A percentile compares a stretch with the other conserved stretches of the same genome.
Conservation (phyloP, 1,140 invertebrate genomes). For the Mizuhopecten yessoensis region DNA sequence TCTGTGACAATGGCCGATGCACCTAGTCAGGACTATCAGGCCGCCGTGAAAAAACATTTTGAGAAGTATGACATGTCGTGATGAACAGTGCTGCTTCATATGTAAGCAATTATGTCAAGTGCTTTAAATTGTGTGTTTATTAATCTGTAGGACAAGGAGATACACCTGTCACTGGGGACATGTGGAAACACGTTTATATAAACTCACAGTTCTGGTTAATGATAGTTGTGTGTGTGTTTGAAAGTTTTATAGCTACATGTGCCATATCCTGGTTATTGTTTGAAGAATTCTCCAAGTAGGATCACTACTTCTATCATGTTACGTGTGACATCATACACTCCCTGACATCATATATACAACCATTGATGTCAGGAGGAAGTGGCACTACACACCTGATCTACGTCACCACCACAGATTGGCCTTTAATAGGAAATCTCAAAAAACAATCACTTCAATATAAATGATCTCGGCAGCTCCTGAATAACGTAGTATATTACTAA, state of each 20-base stretch:
- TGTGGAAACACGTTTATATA: neutral
- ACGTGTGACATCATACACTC: neutral
- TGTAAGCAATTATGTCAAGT: conserved; percentile 19
- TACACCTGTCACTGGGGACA: neutral
- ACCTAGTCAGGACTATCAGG: conserved; percentile 60
- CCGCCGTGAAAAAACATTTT: conserved; percentile 70
- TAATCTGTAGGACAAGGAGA: neutral
- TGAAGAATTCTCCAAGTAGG: neutral
- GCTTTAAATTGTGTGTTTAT: conserved; percentile 16
- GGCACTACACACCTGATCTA: neutral
- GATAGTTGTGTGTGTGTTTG: no score
- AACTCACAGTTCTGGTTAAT: no score
- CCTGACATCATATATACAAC: neutral
- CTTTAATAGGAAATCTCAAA: neutral
- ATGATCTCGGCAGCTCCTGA: no score
- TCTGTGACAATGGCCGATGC: conserved; percentile 63
- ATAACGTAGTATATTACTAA: no score
- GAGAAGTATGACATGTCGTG: conserved; percentile 70
- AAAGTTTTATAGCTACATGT: neutral
- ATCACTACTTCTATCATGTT: neutral
- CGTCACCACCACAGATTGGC: neutral
- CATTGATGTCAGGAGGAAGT: neutral
- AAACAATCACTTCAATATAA: neutral
- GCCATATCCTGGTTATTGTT: neutral
- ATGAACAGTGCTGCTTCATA: conserved; percentile 1